Base-by-base conservation (phyloP, 2,113 vertebrate genomes). In the Tetraodon nigroviridis region DNA sequence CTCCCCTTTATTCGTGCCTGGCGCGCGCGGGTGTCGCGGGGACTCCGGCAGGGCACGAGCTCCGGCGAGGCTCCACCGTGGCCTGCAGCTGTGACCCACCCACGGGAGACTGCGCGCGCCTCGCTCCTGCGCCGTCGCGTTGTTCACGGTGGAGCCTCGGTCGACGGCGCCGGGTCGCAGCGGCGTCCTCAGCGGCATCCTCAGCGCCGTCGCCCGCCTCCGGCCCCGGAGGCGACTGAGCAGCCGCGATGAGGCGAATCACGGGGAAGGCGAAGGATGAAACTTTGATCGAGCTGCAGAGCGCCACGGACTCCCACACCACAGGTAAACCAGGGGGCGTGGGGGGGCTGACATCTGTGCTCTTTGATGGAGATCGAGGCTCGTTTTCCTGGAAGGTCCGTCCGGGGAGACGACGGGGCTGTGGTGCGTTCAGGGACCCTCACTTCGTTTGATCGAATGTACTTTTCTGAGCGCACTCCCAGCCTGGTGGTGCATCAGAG, bases 221-320 rank as follows among this genome's bases (percentile, higher is more conserved):
- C 40, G 18, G n/a, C 51, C 15, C n/a, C 52, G 60, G 19, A 69
- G 70, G 66, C 61, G 71, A 78, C 10, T 18, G 16, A 58, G 58
- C 47, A 8, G 61, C 63, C 73, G 79, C 66, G 17, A 91, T 90
- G 90, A 89, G 80, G 29, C 73, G 87, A 76, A 84, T 91, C 84
- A 88, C 87, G 58, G 89, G 85, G 17, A 90, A 85, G 53, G 61
- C 71, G 60, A 85, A 84, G 74, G 89, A 90, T 67, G 90, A 89
- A 79, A 91, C 88, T 81, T 78, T 90, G 55, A 87, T 89, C 74
- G 90, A 91, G 76, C 87, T 91, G 76, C 79, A 85, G 55, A 82
- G 58, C 81, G 54, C 73, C 11, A 32, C 64, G 6, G 87, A 89
- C 6, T 73, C 71, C 7, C 87, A 86, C 55, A 54, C 59, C 0